Evolutionary conservation across 2,888 invertebrate genomes (phyloP), one percentile per base, ranked within the genome.

Genomic region (Punctoribates punctum): DNA sequence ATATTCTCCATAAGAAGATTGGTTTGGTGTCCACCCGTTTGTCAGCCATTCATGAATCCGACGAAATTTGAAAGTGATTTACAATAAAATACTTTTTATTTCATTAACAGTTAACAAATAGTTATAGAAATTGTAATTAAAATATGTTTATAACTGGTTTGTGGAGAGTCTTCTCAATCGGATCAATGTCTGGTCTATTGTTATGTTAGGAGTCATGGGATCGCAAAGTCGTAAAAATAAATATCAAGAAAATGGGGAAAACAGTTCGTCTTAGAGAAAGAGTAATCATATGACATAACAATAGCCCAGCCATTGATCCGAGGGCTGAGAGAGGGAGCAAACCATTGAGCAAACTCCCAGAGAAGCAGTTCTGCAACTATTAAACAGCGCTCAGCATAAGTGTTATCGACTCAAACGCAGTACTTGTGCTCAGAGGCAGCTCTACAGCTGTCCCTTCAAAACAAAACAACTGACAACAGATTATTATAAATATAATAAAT

Each of bases 381-480:
- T 62, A 62, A 23, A 62, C 51, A 51, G 51, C 4, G 34, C 34
- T 6, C 34, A 62, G 62, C 20, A 17, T 20, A 54, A 6, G 15
- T 15, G 15, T 48, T 48, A 3, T 17, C 13, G 23, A 62, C 23
- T 62, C 23, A 62, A 23, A 62, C 60, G 23, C 11, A 60, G 23
- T 60, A 11, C 60, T 17, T 11, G 29, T 60, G 60, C 60, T 60
- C 60, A 27, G 27, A 27, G 8, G 67, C n/a, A n/a, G n/a, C n/a
- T n/a, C n/a, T n/a, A n/a, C 67, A 67, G 67, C 67, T 67, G 67
- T 67, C 5, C 67, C 38, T 67, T 38, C 67, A 67, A 67, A 67
- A 67, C 67, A 67, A 67, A 67, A 67, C 38, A 67, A 62, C 6
- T 6, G 34, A 34, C 8, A 34, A 8, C 62, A 62, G 27, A 60